Percentiles rank a stretch among this genome's conserved stretches.
phyloP scores from a whole-genome alignment of 53 echinoderm and acorn worm genomes.

The Paelopatides confundens region DNA sequence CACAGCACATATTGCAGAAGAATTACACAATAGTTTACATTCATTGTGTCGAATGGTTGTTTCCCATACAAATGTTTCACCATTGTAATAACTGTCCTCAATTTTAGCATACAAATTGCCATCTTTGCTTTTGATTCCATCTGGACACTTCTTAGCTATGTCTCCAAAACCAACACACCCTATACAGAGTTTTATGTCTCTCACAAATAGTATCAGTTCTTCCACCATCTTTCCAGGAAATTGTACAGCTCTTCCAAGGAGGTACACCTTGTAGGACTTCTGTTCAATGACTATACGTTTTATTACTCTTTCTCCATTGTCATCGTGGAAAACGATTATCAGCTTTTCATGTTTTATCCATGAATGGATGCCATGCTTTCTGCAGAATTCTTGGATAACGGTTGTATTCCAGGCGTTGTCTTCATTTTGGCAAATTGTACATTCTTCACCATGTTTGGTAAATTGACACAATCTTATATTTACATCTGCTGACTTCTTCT shows the following conservation, averaged over 20 bases:
- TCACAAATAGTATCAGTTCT: background rate
- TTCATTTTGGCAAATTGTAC: background rate
- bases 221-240: background rate
- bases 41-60: background rate
- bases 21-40: background rate
- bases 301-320: background rate
- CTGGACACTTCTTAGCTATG: background rate
- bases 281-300: background rate
- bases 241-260: background rate
- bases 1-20: background rate
- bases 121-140: background rate
- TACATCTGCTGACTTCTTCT: background rate
- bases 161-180: background rate
- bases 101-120: background rate
- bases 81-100: slow-evolving; percentile 3
- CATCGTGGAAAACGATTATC: background rate
- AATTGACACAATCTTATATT: background rate
- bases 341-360: background rate
- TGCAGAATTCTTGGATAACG: background rate
- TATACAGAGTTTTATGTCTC: background rate
- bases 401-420: background rate
- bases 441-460: background rate
- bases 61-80: background rate
- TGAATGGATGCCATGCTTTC: background rate
- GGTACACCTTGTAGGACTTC: slow-evolving; percentile 15